phyloP scores from a whole-genome alignment of 1,140 invertebrate species.

The Ceratina calcarata region DNA sequence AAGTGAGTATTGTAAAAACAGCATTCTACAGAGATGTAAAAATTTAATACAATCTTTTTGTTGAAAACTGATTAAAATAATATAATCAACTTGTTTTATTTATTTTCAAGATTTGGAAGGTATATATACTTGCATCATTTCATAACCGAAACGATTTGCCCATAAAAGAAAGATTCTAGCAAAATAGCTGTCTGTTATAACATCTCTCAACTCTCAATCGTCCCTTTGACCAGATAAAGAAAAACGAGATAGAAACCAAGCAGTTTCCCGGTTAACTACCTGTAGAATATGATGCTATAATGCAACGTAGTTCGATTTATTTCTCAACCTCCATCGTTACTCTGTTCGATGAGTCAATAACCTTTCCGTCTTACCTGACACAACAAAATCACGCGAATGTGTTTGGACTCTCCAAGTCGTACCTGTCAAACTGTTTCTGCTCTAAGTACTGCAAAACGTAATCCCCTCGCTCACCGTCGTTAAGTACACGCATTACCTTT shows the following conservation, averaged over 20 bases:
- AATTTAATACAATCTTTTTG: neutral
- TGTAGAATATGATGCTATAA: constrained; percentile 26
- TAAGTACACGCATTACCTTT: constrained; percentile 18
- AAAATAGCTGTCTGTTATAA: neutral
- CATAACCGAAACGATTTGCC: neutral
- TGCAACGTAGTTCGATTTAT: neutral
- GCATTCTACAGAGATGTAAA: neutral
- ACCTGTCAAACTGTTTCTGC: no score
- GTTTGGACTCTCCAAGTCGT: neutral
- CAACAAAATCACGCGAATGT: constrained; percentile 24
- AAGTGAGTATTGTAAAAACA: neutral
- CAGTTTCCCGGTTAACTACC: constrained; percentile 5
- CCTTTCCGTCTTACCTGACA: neutral
- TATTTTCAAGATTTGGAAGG: no score
- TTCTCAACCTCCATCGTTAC: neutral
- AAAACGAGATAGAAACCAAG: neutral
- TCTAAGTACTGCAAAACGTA: neutral
- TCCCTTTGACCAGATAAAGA: neutral
- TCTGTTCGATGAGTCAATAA: constrained; percentile 16
- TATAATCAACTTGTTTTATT: no score
- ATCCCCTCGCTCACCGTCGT: constrained; percentile 23
- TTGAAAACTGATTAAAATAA: neutral
- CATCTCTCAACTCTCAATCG: neutral
- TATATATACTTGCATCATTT: no score
- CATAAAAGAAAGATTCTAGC: neutral